phyloP scores from a whole-genome alignment of 2,888 invertebrate genomes.

The Drosophila monieri region DNA sequence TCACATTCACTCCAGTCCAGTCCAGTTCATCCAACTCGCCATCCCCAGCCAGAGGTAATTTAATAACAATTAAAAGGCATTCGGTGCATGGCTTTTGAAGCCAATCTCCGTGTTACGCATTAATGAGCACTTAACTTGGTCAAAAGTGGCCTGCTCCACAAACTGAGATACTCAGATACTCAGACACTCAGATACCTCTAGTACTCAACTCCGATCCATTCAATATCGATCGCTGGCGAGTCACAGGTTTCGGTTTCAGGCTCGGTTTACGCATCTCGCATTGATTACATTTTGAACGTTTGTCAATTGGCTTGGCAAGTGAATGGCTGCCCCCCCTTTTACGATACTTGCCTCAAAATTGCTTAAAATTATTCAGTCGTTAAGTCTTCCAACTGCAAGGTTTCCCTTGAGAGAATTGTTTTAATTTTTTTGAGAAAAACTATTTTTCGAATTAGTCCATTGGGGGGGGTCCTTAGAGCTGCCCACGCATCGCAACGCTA shows the following conservation, averaged over 20 bases:
- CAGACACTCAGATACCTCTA: neutral
- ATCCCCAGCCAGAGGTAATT: conserved; percentile 62
- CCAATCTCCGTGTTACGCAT: conserved; percentile 81
- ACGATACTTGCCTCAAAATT: conserved; percentile 50
- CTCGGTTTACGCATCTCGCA: conserved; percentile 74
- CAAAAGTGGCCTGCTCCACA: conserved; percentile 76
- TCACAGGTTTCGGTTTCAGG: conserved; percentile 41
- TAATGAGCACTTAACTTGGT: conserved; percentile 82
- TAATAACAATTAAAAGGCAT: conserved; percentile 78
- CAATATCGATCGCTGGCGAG: conserved; percentile 26
- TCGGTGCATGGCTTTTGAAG: conserved; percentile 78
- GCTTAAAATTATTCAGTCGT: conserved; percentile 68
- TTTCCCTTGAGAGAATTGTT: neutral
- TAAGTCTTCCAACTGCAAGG: conserved; percentile 30
- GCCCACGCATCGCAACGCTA: conserved; percentile 44
- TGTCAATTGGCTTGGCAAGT: conserved; percentile 75
- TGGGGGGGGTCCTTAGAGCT: conserved; percentile 27
- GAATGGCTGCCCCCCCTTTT: conserved; percentile 13
- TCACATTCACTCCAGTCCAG: conserved; percentile 43
- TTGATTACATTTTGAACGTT: conserved; percentile 78
- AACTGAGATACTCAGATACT: conserved; percentile 14
- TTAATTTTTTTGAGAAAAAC: neutral
- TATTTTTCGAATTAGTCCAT: neutral
- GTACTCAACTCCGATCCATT: conserved; percentile 23
- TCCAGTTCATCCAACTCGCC: conserved; percentile 1